Base-by-base conservation (phyloP, 2,113 vertebrate genomes). In the Corythornis vintsioides region DNA sequence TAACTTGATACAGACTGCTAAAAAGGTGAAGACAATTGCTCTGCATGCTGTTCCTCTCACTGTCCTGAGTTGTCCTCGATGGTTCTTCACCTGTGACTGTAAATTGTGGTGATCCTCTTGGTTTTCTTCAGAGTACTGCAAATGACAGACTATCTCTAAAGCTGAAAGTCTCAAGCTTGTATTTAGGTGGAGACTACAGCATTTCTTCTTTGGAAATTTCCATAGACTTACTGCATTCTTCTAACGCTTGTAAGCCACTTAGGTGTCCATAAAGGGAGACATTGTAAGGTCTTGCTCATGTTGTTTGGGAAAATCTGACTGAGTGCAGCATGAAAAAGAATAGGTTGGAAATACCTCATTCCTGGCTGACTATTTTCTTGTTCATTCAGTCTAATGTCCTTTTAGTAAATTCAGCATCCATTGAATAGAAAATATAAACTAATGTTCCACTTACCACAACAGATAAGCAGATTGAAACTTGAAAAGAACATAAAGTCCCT, bases 1-100 rank as follows among this genome's bases (percentile, higher is more conserved):
- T 93, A 74, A 75, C 84, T 72, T 83, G 42, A 82, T 93, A 53
- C n/a, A 69, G 48, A 38, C 59, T 91, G 85, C 78, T 94, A 24
- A 80, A 94, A 92, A 83, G 82, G 72, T 67, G 59, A 78, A 29
- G 40, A 22, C 53, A 73, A 22, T 73, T 76, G 66, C 33, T 33
- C 6, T 31, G 16, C 16, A 3, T 90, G 55, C 69, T 67, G 17
- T 73, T 79, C 16, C 18, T 87, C 57, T 61, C 15, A 3, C 22
- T 87, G 12, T 45, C 35, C 38, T 61, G 31, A 45, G 26, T 42
- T 79, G 50, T 70, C 74, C 38, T 83, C 69, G 13, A 3, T 52
- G 45, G 21, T 69, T 21, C 28, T 50, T 29, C 18, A n/a, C 8
- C 21, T 88, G 2, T 57, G 47, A 75, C 18, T 83, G 42, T 82